Base-by-base conservation (phyloP, 2,888 invertebrate species). In the Limnephilus lunatus region DNA sequence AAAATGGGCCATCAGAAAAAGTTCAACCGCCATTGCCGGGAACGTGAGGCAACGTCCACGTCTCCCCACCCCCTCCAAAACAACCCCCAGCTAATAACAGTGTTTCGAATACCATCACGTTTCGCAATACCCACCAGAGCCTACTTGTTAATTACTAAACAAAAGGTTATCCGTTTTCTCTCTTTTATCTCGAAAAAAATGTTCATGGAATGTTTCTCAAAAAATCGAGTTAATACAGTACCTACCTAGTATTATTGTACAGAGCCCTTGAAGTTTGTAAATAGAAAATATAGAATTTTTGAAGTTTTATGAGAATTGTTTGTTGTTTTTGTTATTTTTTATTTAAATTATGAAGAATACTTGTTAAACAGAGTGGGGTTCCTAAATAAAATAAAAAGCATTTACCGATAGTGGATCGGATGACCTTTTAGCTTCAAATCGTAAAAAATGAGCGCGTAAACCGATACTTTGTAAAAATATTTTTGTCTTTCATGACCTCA, bases 31-130 rank as follows among this genome's bases (percentile, higher is more conserved):
- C 85, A 89, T 85, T 81, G 86, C 83, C n/a, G 92, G 90, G 85
- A 87, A 68, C 68, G 68, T 68, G 68, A 25, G 68, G 68, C 68
- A 68, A 25, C 68, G 68, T 68, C 25, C 68, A 92, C 92, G 92
- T 92, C 91, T 81, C 91, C 82, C 53, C 92, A 83, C 91, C 88
- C 89, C 92, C 82, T 35, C 12, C 5, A 14, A 83, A 83, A 83
- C 83, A 83, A 83, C 83, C 81, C 92, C 86, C 81, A 39, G 90
- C 93, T 93, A 92, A 93, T 93, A 93, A 92, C 93, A 92, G 93
- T 93, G 89, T 93, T 93, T 83, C 91, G 89, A 93, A 93, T 92
- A 93, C 91, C 93, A 93, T 93, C 93, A 93, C 93, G 93, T 93
- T 90, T 44, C 25, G 85, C 87, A 32, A 81, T 85, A 83, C 88